phyloP scores from a whole-genome alignment of 1,140 invertebrate species.

The Acromyrmex echinatior region DNA sequence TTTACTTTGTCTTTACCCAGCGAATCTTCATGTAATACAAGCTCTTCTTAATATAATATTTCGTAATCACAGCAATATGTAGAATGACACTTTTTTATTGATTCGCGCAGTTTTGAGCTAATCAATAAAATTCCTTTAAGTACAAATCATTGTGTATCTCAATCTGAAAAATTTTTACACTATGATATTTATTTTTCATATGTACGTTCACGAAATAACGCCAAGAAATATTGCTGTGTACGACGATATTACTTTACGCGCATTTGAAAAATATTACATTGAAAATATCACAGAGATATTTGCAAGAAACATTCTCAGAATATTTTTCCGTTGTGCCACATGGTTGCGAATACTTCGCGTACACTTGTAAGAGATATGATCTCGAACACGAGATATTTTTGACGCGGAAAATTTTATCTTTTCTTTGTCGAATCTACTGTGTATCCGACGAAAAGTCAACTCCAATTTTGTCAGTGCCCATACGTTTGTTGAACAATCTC shows the following conservation, averaged over 20 bases:
- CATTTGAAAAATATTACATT: constrained; percentile 61
- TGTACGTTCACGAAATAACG: constrained; percentile 10
- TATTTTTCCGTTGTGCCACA: constrained; percentile 41
- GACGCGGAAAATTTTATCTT: constrained; percentile 43
- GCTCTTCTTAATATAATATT: neutral
- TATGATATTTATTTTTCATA: constrained; percentile 5
- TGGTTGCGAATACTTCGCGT: constrained; percentile 45
- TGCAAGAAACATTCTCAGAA: constrained; percentile 58
- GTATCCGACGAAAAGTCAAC: constrained; percentile 46
- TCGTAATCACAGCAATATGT: neutral
- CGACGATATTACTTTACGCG: constrained; percentile 57
- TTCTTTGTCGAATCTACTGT: constrained; percentile 16
- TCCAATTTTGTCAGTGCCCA: neutral
- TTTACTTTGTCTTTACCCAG: constrained; percentile 42
- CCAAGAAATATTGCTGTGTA: constrained; percentile 34
- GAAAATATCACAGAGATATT: constrained; percentile 54
- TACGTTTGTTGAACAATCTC: neutral
- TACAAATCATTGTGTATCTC: constrained; percentile 2
- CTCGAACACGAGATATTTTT: constrained; percentile 57
- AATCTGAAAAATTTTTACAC: constrained; percentile 37
- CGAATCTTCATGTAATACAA: constrained; percentile 15
- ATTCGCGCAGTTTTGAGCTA: neutral
- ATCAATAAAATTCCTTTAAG: neutral
- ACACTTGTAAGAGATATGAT: constrained; percentile 58
- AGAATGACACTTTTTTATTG: neutral